Conservation (phyloP, 2,113 vertebrate genomes). For the Pelecanus crispus region DNA sequence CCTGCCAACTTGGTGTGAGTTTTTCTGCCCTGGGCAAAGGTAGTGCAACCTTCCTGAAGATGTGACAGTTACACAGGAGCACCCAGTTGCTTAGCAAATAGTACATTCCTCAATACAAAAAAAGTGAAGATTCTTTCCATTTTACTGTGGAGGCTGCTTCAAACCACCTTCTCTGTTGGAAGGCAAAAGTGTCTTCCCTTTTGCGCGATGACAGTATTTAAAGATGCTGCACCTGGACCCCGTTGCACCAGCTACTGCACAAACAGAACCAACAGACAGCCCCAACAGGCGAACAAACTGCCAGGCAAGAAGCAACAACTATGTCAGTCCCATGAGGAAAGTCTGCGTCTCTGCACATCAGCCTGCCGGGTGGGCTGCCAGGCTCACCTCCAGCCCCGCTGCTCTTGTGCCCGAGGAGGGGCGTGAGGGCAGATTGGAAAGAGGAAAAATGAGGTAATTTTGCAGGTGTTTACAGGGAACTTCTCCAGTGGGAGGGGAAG, state of each 20-base stretch:
- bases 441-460: not conserved
- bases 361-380: not conserved
- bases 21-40: not conserved
- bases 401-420: not conserved
- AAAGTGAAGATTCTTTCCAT: not conserved
- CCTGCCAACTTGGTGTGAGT: fast-evolving
- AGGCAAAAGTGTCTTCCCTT: not conserved
- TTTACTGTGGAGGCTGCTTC: not conserved
- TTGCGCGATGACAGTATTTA: not conserved
- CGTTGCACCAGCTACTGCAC: not conserved
- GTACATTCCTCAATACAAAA: fast-evolving
- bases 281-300: not conserved
- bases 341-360: not conserved
- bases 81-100: not conserved
- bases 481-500: not conserved
- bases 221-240: not conserved
- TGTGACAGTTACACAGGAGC: not conserved
- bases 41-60: not conserved
- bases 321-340: fast-evolving
- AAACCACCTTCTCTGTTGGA: not conserved
- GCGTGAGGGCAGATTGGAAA: fast-evolving
- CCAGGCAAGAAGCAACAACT: not conserved
- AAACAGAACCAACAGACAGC: not conserved
- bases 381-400: not conserved
- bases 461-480: not conserved